Conservation (phyloP, 2,113 vertebrate species). For the Ovibos moschatus region DNA sequence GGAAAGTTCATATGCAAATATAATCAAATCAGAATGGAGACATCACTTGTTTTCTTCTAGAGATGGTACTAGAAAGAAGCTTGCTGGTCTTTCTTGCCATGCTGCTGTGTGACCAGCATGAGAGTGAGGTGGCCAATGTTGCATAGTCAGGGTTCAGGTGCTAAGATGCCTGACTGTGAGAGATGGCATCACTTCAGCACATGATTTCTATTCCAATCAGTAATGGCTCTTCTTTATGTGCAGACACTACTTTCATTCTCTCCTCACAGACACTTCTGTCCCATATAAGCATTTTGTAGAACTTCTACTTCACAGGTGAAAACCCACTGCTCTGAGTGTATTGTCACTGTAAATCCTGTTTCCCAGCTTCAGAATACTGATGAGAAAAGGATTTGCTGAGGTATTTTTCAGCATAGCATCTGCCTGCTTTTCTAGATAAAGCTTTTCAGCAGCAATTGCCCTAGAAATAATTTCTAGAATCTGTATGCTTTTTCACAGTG, state of each 20-base stretch:
- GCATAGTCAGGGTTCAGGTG: not conserved
- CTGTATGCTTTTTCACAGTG: not conserved
- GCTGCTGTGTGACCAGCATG: not conserved
- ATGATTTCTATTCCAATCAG: not conserved
- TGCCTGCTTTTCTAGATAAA: not conserved
- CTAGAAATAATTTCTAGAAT: not conserved
- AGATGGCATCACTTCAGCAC: not conserved
- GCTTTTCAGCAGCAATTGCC: not conserved
- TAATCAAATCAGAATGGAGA: not conserved
- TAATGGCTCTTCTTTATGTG: not conserved
- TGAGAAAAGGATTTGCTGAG: not conserved
- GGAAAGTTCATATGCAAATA: not conserved
- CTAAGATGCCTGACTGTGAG: not conserved
- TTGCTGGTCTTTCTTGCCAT: not conserved
- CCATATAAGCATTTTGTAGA: not conserved
- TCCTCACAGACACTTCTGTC: not conserved
- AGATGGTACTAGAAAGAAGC: not conserved
- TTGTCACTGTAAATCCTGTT: not conserved
- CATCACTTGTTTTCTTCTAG: not conserved
- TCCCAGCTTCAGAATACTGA: not conserved
- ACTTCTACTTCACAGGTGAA: not conserved
- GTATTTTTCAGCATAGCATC: not conserved
- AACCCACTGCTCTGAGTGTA: not conserved
- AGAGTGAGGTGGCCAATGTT: rapidly evolving
- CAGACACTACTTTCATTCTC: not conserved